phyloP scores from a whole-genome alignment of 2,888 invertebrate genomes.

The Scrobipalpa atriplicella region DNA sequence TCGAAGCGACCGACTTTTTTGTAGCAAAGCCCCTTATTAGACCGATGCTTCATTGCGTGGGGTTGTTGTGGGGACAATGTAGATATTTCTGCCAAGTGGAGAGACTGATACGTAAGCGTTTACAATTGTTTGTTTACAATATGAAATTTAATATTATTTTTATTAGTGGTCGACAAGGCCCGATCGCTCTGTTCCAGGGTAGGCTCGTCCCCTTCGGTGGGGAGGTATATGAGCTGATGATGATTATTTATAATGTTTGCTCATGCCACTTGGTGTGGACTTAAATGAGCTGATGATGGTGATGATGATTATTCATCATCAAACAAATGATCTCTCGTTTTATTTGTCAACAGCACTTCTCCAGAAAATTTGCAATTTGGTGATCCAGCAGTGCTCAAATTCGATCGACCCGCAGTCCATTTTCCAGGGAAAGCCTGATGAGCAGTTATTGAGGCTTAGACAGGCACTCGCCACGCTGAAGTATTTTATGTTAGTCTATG shows the following conservation, averaged over 20 bases:
- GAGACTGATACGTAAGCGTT: conserved; percentile 71
- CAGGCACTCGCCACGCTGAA: conserved; percentile 77
- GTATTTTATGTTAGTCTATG: conserved; percentile 80
- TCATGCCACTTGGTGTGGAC: too few relatives aligned
- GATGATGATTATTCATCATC: background rate
- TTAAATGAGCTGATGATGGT: too few relatives aligned
- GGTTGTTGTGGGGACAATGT: conserved; percentile 93
- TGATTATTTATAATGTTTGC: too few relatives aligned
- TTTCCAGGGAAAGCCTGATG: conserved; percentile 93
- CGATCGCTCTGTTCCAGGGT: too few relatives aligned
- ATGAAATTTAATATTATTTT: background rate
- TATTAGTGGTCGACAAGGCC: too few relatives aligned
- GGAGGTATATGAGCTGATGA: too few relatives aligned
- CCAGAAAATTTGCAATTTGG: conserved; percentile 90
- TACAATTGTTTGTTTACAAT: background rate
- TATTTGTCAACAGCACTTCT: conserved; percentile 82
- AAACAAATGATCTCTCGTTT: background rate
- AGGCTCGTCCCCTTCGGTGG: too few relatives aligned
- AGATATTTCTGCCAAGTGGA: conserved; percentile 87
- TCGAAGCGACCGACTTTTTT: conserved; percentile 87
- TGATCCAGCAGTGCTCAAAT: conserved; percentile 88
- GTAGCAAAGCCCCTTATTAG: conserved; percentile 83
- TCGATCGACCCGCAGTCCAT: conserved; percentile 90
- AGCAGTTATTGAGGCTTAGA: conserved; percentile 84
- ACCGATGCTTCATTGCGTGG: conserved; percentile 90